Evolutionary conservation across 2,888 invertebrate genomes (phyloP).

Genomic region (Drosophila melanosoma): DNA sequence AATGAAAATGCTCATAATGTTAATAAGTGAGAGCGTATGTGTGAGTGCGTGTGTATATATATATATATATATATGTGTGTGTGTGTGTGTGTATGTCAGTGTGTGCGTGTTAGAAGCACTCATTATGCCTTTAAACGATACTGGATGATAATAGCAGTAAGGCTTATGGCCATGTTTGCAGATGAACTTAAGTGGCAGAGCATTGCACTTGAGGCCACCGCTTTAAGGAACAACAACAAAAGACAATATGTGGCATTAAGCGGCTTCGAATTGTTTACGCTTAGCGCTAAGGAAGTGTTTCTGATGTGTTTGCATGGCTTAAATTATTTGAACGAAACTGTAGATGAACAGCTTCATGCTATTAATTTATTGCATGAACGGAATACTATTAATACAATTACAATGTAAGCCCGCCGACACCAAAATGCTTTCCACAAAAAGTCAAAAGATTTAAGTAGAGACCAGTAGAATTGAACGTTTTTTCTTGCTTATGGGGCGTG

Average conservation of each 20-base stretch:
- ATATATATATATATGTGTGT: background rate
- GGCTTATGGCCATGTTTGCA: conserved; percentile 66
- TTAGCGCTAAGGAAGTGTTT: conserved; percentile 42
- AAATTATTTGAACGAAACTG: conserved; percentile 33
- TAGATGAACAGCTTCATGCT: background rate
- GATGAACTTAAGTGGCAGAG: conserved; percentile 62
- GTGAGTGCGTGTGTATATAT: background rate
- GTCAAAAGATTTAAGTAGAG: conserved; percentile 2
- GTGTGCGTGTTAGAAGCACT: conserved; percentile 16
- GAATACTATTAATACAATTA: conserved; percentile 14
- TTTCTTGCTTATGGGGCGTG: conserved; percentile 8
- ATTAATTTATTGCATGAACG: background rate
- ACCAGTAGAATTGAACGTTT: background rate
- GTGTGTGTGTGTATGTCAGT: background rate
- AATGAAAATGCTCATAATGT: conserved; percentile 6
- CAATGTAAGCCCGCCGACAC: conserved; percentile 21
- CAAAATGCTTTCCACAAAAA: conserved; percentile 11
- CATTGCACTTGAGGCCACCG: conserved; percentile 59
- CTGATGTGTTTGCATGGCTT: conserved; percentile 56
- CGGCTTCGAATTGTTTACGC: conserved; percentile 43
- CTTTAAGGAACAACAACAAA: conserved; percentile 15
- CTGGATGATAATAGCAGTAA: conserved; percentile 45
- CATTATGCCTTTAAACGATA: conserved; percentile 51
- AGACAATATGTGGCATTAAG: conserved; percentile 25
- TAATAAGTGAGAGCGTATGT: background rate